Conservation (phyloP, 2,113 vertebrate genomes). For the Anarhynchus alexandrinus region DNA sequence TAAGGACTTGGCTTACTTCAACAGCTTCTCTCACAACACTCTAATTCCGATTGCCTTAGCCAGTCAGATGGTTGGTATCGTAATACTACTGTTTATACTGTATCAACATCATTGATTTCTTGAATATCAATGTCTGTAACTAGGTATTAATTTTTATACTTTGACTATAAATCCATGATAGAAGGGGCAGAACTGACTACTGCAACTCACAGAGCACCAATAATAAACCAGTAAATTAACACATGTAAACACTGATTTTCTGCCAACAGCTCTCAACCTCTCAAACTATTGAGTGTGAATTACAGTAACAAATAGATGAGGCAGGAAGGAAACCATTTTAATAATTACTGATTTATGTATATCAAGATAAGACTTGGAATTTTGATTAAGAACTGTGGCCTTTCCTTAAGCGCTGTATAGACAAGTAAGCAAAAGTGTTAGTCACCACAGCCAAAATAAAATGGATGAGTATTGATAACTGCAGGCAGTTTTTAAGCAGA, state of each 20-base stretch:
- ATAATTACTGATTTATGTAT: slow-evolving; percentile 17
- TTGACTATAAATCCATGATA: not conserved
- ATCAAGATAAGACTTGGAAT: not conserved
- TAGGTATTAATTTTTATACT: not conserved
- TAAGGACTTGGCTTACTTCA: not conserved
- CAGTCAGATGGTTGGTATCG: not conserved
- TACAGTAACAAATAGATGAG: slow-evolving; percentile 30
- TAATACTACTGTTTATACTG: not conserved
- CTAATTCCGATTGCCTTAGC: not conserved
- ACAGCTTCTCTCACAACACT: not conserved
- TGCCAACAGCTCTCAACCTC: slow-evolving; percentile 4
- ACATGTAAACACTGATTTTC: not conserved
- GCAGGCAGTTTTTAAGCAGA: not conserved
- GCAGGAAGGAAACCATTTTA: slow-evolving; percentile 33
- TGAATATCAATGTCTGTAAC: not conserved
- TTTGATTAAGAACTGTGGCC: not conserved
- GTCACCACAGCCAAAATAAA: not conserved
- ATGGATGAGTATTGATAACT: not conserved
- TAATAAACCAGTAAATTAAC: slow-evolving; percentile 28
- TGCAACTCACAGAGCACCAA: not conserved
- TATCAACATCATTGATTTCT: not conserved
- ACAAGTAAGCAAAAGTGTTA: not conserved
- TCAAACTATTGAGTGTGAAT: not conserved
- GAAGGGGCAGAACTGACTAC: not conserved
- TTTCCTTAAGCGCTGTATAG: not conserved